A percentile compares a stretch with the other conserved stretches of the same genome.
Conservation (phyloP, 2,888 invertebrate genomes). For the Monoplex corrugatus region DNA sequence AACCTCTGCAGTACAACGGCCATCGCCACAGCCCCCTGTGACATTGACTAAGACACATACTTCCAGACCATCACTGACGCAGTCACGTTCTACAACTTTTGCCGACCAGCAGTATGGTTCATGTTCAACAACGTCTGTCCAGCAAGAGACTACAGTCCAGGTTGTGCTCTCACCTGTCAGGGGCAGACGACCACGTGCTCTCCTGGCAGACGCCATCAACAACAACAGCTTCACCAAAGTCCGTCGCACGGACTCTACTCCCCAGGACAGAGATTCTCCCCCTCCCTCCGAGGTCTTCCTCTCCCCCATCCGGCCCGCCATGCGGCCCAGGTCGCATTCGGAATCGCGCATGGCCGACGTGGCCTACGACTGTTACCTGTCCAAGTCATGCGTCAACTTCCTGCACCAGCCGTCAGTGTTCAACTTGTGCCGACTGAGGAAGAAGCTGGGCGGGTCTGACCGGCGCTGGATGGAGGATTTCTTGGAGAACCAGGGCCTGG, state of each 20-base stretch:
- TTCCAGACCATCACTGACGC: too few species aligned
- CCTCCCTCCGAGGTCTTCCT: conserved; percentile 20
- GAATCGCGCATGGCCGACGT: conserved; percentile 67
- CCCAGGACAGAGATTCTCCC: not conserved
- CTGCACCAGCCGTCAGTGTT: conserved; percentile 72
- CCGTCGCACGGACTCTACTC: not conserved
- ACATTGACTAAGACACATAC: too few species aligned
- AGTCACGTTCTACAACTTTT: too few species aligned
- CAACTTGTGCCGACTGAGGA: conserved; percentile 72
- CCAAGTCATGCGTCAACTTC: conserved; percentile 68
- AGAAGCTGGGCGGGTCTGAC: conserved; percentile 69
- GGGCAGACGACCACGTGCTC: not conserved
- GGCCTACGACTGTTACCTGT: conserved; percentile 64
- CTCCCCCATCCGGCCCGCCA: not conserved
- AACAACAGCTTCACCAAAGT: not conserved
- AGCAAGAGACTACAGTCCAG: too few species aligned
- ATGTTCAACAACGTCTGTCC: too few species aligned
- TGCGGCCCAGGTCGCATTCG: conserved; percentile 51
- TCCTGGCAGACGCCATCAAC: not conserved
- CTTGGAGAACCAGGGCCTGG: conserved; percentile 71
- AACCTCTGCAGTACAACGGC: too few species aligned
- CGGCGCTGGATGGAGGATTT: conserved; percentile 75
- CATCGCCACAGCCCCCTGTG: too few species aligned
- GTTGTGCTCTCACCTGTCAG: not conserved
- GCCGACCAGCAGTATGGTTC: too few species aligned